Percentiles rank a stretch among this genome's conserved stretches.
phyloP scores from a whole-genome alignment of 2,888 invertebrate species.

The Drosophila neonasuta region DNA sequence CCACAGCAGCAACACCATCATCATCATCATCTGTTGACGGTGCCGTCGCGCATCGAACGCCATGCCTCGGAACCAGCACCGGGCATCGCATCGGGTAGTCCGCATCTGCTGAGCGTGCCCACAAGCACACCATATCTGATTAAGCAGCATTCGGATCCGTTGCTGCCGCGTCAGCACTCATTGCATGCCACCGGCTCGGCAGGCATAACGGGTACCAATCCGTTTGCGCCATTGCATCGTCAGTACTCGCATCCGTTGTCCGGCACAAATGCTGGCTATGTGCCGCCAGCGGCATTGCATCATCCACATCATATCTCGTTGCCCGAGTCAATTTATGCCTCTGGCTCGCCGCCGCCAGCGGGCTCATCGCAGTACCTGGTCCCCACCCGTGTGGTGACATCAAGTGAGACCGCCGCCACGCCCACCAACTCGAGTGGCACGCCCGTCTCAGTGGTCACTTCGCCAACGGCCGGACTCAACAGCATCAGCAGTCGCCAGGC shows the following conservation, averaged over 20 bases:
- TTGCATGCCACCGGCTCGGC: slow-evolving; percentile 55
- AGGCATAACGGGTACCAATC: slow-evolving; percentile 62
- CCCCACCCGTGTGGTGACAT: slow-evolving; percentile 67
- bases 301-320: slow-evolving; percentile 81
- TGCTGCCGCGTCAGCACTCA: slow-evolving; percentile 85
- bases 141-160: slow-evolving; percentile 87
- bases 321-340: slow-evolving; percentile 80
- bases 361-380: slow-evolving; percentile 80
- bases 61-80: slow-evolving; percentile 86
- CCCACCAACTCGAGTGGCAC: slow-evolving; percentile 53
- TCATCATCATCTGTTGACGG: slow-evolving; percentile 81
- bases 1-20: slow-evolving; percentile 44
- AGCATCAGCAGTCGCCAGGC: slow-evolving; percentile 63
- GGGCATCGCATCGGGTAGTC: slow-evolving; percentile 83
- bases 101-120: slow-evolving; percentile 84
- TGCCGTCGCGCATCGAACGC: slow-evolving; percentile 84
- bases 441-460: slow-evolving; percentile 62
- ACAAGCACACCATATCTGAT: slow-evolving; percentile 84
- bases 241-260: slow-evolving; percentile 84
- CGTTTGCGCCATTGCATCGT: slow-evolving; percentile 82
- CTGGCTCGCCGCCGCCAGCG: slow-evolving; percentile 78
- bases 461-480: slow-evolving; percentile 57
- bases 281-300: slow-evolving; percentile 67
- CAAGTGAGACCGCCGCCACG: slow-evolving; percentile 68
- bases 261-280: slow-evolving; percentile 63